phyloP scores from a whole-genome alignment of 2,888 invertebrate genomes.

The Pristionchus maxplancki region DNA sequence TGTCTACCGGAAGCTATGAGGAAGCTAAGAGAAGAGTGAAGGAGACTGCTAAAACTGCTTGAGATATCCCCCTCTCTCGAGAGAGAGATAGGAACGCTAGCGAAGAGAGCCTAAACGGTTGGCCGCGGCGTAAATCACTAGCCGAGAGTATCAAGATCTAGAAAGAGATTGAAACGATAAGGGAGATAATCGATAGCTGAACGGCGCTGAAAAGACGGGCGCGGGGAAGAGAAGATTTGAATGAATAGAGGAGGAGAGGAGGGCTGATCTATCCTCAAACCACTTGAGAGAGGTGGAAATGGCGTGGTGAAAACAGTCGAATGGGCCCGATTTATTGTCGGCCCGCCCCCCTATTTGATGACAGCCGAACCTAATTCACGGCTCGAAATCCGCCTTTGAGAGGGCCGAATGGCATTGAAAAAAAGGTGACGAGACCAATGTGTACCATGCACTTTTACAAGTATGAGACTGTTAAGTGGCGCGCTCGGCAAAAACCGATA shows the following conservation, averaged over 20 bases:
- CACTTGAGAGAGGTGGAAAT: constrained; percentile 1
- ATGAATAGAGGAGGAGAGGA: constrained; percentile 17
- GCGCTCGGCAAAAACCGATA: background rate
- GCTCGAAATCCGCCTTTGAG: background rate
- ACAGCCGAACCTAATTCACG: background rate
- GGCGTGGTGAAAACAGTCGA: background rate
- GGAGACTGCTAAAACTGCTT: constrained; percentile 15
- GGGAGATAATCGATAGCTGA: constrained; percentile 32
- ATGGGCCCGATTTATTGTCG: background rate
- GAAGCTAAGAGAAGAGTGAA: background rate
- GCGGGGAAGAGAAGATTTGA: background rate
- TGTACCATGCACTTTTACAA: background rate
- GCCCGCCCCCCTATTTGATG: background rate
- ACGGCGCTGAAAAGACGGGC: background rate
- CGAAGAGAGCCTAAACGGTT: background rate
- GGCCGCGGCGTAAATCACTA: constrained; percentile 6
- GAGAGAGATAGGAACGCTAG: background rate
- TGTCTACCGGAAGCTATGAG: constrained; percentile 35
- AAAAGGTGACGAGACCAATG: constrained; percentile 3
- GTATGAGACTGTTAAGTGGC: background rate
- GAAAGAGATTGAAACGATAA: constrained; percentile 2
- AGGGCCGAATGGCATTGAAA: constrained; percentile 39
- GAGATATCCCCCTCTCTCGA: background rate
- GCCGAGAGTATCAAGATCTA: background rate
- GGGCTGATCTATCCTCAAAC: constrained; percentile 10